phyloP scores from a whole-genome alignment of 2,113 vertebrate genomes.

The Grantiella picta region DNA sequence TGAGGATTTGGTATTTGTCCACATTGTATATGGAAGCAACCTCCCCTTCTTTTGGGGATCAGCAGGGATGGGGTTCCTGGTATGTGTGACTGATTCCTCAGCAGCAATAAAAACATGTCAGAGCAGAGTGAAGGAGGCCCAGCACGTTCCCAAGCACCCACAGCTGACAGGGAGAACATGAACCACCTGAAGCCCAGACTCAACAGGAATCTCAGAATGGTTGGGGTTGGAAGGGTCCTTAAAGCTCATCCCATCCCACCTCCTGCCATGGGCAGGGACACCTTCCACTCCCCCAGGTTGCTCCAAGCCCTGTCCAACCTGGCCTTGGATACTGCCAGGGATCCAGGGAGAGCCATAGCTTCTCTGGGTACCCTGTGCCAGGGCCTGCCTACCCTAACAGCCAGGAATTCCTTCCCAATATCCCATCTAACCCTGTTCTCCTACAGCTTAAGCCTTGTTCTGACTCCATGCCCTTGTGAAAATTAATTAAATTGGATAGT shows the following conservation, averaged over 20 bases:
- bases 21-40: background rate
- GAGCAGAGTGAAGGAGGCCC: background rate
- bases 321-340: background rate
- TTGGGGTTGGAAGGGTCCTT: background rate
- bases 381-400: background rate
- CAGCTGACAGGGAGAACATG: background rate
- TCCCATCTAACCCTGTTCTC: background rate
- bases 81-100: background rate
- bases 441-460: background rate
- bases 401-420: background rate
- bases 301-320: rapidly evolving
- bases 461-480: background rate
- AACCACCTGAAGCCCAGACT: background rate
- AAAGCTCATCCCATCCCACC: rapidly evolving
- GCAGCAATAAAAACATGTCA: rapidly evolving
- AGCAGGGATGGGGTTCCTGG: background rate
- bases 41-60: background rate
- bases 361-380: background rate
- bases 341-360: background rate
- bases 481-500: background rate
- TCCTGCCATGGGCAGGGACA: background rate
- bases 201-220: background rate
- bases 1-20: background rate
- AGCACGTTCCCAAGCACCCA: background rate
- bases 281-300: rapidly evolving